Conservation (phyloP, 2,797 vertebrate species). For the Hoplostethus atlanticus region DNA sequence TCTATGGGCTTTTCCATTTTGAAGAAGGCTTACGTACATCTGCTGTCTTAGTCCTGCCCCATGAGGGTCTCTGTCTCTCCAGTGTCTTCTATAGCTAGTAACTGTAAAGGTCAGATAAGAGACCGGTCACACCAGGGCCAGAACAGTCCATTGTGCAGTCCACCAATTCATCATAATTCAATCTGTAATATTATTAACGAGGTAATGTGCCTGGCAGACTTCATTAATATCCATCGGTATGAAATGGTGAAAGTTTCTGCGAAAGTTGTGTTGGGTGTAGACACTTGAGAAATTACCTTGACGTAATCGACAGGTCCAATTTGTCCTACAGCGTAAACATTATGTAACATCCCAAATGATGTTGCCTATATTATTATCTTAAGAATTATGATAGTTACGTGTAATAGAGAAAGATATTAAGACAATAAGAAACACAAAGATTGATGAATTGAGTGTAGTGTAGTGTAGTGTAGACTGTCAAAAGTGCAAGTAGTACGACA, state of each 20-base stretch:
- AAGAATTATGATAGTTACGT: not conserved
- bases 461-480: not conserved
- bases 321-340: not conserved
- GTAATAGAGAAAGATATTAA: not conserved
- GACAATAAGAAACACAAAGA: not conserved
- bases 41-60: slow-evolving; percentile 56
- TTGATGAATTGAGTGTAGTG: not conserved
- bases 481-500: not conserved
- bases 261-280: slow-evolving; percentile 47
- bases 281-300: slow-evolving; percentile 54
- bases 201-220: slow-evolving; percentile 68
- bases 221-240: slow-evolving; percentile 68
- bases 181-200: slow-evolving; percentile 76
- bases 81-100: slow-evolving; percentile 59
- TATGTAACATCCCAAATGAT: slow-evolving; percentile 17
- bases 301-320: slow-evolving; percentile 41
- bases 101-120: slow-evolving; percentile 82
- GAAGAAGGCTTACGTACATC: slow-evolving; percentile 50
- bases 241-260: slow-evolving; percentile 61
- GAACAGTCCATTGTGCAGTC: slow-evolving; percentile 69
- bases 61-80: slow-evolving; percentile 60
- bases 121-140: slow-evolving; percentile 68
- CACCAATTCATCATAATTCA: slow-evolving; percentile 73
- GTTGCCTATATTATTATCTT: not conserved
- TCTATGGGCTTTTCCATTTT: slow-evolving; percentile 49